Evolutionary conservation across 2,113 vertebrate species (phyloP), one percentile per base, ranked within the genome.

Genomic region (Pelecanus crispus): DNA sequence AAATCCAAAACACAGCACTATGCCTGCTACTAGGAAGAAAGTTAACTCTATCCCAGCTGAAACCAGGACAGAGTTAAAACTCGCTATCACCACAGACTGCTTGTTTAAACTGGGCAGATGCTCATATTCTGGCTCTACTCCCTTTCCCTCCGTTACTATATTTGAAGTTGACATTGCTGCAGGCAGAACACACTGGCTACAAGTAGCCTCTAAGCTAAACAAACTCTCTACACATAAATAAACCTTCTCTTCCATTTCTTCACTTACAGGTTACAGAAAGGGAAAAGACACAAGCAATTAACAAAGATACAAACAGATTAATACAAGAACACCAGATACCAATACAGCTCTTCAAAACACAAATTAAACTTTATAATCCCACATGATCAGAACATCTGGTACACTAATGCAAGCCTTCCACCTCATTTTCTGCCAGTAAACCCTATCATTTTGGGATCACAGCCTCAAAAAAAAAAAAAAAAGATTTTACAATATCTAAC

Each of bases 201-300:
- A 86, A 91, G 88, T 56, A 94, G 83, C 45, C 93, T 86, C 55
- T 31, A 78, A 95, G 70, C 70, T 90, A 81, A 94, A 94, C 68
- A 89, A 88, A 88, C 52, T 77, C 78, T 42, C 32, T 44, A 34
- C 19, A 56, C 47, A 66, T 32, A 81, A 96, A 93, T 49, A 97
- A 95, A 90, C 32, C 7, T 71, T 32, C 47, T 81, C 42, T 91
- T 40, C 72, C 68, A n/a, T 47, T 92, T 86, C 68, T 62, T 89
- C 79, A 65, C 40, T 86, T 86, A 44, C 40, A 81, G 73, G 63
- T 94, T 91, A 96, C 16, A 81, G 14, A 95, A 81, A 92, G 50
- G 31, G 50, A 66, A 93, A 72, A 81, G 25, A 56, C 61, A 67
- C 17, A 89, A 4, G 1, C 66, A 82, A 55, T 20, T 85, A 91